Conservation (phyloP, 2,113 vertebrate species). For the Stictonetta naevosa region DNA sequence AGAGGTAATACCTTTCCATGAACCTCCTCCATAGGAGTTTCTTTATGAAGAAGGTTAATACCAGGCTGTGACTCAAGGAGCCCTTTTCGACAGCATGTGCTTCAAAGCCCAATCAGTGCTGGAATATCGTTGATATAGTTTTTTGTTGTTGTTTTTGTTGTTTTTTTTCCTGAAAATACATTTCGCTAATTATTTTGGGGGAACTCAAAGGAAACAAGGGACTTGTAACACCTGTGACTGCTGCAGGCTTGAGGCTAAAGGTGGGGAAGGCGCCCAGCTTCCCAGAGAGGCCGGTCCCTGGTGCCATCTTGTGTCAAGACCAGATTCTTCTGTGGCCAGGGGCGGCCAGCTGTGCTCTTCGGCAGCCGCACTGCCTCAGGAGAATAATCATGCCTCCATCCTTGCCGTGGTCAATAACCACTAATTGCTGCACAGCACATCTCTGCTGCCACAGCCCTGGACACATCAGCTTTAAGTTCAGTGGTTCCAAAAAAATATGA, state of each 20-base stretch:
- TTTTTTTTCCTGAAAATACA: neutral
- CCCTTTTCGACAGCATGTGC: neutral
- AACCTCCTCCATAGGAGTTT: neutral
- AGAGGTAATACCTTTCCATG: neutral
- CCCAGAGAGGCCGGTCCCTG: slow-evolving; percentile 64
- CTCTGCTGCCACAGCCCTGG: neutral
- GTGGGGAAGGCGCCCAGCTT: slow-evolving; percentile 1
- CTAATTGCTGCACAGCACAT: neutral
- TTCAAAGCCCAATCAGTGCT: rapidly evolving
- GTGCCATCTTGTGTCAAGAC: slow-evolving; percentile 75
- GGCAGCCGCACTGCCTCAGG: rapidly evolving
- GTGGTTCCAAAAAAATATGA: neutral
- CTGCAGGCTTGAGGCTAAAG: neutral
- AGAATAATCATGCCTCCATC: no score
- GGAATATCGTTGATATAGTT: rapidly evolving
- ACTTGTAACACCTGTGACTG: slow-evolving; percentile 6
- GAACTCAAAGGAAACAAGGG: neutral
- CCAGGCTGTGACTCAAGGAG: rapidly evolving
- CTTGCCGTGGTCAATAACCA: neutral
- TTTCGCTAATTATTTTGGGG: neutral
- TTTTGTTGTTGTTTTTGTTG: no score
- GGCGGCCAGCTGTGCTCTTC: rapidly evolving
- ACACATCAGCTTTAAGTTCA: rapidly evolving
- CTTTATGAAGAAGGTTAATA: neutral
- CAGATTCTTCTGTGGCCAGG: neutral